Evolutionary conservation across 2,797 vertebrate genomes (phyloP), one percentile per base, ranked within the genome.

Genomic region (Onychomys arenicola): DNA sequence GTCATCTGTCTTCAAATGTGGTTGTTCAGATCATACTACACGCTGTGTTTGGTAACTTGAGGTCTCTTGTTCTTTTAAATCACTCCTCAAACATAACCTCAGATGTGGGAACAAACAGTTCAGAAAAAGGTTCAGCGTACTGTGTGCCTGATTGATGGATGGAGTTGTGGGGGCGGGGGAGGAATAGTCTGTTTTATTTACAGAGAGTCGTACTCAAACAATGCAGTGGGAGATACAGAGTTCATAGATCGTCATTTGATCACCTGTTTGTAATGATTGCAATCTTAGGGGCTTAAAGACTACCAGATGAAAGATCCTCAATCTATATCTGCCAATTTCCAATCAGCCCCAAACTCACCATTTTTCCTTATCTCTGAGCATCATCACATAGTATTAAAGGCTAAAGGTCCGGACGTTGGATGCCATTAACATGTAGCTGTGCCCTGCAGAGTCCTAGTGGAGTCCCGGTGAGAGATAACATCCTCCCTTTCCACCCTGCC

Each of bases 51-150:
- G 40, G 69, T 95, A n/a, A 59, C 55, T 55, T 85, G 43, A 29
- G 37, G 43, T 82, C 95, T 93, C 95, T 43, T 40, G 1, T 89
- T 88, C 32, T 75, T 91, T 90, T 84, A 90, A 81, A 75, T 81
- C 43, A 65, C 29, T 91, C 86, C 89, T 69, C 40, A 94, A 67
- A 90, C 12, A 40, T 40, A 78, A 81, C 29, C 77, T 57, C 67
- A 87, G 43, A 46, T 25, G 2, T 5, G 46, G 59, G 11, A 90
- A 89, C 85, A 71, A 91, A 43, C 69, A 61, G 8, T 69, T 89
- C 43, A 84, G 19, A 93, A 23, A 93, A 94, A 93, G 8, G 4
- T 46, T 25, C 9, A 23, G 34, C 23, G 11, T 27, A 76, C 32
- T 71, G 27, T 21, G 14, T 65, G 17, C 17, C 82, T 92, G 40